Evolutionary conservation across 2,888 invertebrate genomes (phyloP).

Genomic region (Laothoe populi): DNA sequence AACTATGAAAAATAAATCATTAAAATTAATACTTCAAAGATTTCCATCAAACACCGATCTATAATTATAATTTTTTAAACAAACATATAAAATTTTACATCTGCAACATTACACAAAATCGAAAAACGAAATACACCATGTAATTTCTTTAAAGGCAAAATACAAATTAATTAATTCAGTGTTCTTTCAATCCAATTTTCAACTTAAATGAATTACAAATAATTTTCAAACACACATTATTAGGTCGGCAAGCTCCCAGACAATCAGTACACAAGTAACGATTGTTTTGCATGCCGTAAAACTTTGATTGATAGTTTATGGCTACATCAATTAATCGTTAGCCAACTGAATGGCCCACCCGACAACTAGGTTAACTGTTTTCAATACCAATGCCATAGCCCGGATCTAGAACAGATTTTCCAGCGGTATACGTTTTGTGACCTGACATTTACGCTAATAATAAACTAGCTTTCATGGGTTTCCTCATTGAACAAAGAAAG

Average conservation of each 20-base stretch:
- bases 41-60: neutral
- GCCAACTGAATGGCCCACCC: constrained; percentile 56
- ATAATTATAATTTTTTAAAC: neutral
- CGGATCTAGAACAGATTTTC: constrained; percentile 21
- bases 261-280: constrained; percentile 70
- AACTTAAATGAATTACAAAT: constrained; percentile 20
- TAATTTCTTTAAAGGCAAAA: neutral
- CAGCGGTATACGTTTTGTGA: constrained; percentile 36
- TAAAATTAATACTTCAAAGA: no score
- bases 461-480: constrained; percentile 28
- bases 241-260: constrained; percentile 57
- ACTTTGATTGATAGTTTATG: constrained; percentile 79
- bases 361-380: constrained; percentile 70
- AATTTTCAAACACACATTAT: constrained; percentile 51
- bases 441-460: constrained; percentile 48
- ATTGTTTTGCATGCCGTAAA: constrained; percentile 76
- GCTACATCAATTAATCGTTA: constrained; percentile 75
- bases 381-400: constrained; percentile 60
- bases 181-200: neutral
- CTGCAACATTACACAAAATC: neutral
- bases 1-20: no score
- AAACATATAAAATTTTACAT: neutral
- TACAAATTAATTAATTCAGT: neutral
- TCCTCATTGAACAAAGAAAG: neutral
- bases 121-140: neutral